Conservation (phyloP, 1,140 invertebrate species). For the Radopholus similis region DNA sequence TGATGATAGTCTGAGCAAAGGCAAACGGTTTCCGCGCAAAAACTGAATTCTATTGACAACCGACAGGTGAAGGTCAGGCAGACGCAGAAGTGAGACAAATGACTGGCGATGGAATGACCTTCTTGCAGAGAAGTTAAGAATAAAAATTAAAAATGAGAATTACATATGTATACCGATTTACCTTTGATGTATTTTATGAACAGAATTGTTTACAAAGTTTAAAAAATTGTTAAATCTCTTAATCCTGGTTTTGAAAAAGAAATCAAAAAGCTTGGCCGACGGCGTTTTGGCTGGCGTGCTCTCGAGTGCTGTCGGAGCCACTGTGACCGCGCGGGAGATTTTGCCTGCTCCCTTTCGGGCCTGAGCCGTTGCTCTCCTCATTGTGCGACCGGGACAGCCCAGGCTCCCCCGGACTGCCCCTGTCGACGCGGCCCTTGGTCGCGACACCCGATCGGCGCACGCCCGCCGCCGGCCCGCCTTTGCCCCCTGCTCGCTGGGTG, state of each 20-base stretch:
- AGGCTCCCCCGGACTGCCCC: constrained; percentile 6
- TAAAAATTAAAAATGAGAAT: no score
- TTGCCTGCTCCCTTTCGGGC: constrained; percentile 32
- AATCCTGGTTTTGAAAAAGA: no score
- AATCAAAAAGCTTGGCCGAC: constrained; percentile 3
- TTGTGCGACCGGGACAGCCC: constrained; percentile 22
- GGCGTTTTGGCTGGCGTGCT: constrained; percentile 3
- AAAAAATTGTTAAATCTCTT: no score
- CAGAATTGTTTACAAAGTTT: no score
- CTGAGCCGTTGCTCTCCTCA: constrained; percentile 26
- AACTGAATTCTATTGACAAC: no score
- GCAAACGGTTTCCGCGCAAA: neutral
- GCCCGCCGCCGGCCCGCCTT: constrained; percentile 6
- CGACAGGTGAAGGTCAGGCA: neutral
- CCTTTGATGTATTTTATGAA: no score
- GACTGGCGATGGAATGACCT: neutral
- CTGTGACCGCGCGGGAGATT: constrained; percentile 27
- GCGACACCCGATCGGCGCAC: constrained; percentile 16
- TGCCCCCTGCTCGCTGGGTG: constrained; percentile 12
- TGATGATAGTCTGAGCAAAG: neutral
- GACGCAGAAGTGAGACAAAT: neutral
- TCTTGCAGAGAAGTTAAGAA: no score
- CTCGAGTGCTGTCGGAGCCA: constrained; percentile 26
- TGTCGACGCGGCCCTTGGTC: constrained; percentile 29
- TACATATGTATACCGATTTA: no score